Base-by-base conservation (phyloP, 2,113 vertebrate genomes). In the Carlito syrichta region DNA sequence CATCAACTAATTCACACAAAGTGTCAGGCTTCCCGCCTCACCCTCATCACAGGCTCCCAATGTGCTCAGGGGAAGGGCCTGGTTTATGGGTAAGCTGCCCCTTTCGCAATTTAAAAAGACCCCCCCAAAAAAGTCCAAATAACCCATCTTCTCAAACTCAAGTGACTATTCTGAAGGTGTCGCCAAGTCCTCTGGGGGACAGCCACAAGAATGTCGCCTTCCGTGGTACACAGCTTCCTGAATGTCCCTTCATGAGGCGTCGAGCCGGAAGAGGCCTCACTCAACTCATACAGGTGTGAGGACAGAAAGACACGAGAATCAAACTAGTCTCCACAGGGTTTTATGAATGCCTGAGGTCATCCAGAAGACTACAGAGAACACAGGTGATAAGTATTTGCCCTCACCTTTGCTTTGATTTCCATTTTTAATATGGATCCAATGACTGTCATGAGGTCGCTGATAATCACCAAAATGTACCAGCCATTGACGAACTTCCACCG, bases 391-490 rank as follows among this genome's bases (percentile, higher is more conserved):
- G 20, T 30, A 25, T 45, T 30, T 35, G 85, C 48, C 56, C 98
- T 98, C 97, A 99, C 99, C 99, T 99, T 99, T 62, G 99, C 99
- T 97, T 99, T 99, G 98, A 99, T 99, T 99, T 99, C 99, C 99
- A 99, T 99, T 98, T 99, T 99, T 97, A 99, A 98, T 97, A 99
- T 98, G 35, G 99, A 99, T 52, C 99, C 99, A 77, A 99, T 96
- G 78, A 99, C 99, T 38, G 99, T 99, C 99, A 99, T 98, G 43
- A 99, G 96, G 96, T 99, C 99, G 17, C 99, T 99, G 98, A 99
- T 89, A 2, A 99, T 99, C 48, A 99, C 99, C 97, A 99, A 97
- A 97, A 99, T 63, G 17, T 99, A 99, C 99, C 99, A 99, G n/a
- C 99, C 99, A 2, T 99, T 99, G 90, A 99, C 97, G 94, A 99